Percentiles rank a stretch among this genome's conserved stretches.
Conservation (phyloP, 2,797 vertebrate species). For the Sylvia borin region DNA sequence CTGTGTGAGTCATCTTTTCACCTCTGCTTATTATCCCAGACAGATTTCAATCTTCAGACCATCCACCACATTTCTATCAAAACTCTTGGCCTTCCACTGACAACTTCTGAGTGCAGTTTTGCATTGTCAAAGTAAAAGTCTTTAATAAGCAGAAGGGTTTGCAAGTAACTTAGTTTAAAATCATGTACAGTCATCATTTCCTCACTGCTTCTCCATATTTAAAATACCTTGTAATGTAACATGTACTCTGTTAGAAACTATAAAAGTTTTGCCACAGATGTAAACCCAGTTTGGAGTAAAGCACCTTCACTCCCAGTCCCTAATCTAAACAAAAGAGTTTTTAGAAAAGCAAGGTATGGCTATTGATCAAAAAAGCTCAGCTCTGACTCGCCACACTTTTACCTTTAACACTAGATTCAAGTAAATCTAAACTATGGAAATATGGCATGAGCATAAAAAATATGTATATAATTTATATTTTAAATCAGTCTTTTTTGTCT, state of each 20-base stretch:
- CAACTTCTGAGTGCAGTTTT: not conserved
- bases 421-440: not conserved
- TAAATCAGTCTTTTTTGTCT: not conserved
- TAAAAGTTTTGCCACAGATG: not conserved
- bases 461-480: not conserved
- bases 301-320: not conserved
- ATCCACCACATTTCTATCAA: not conserved
- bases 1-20: not conserved
- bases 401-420: not conserved
- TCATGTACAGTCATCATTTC: not conserved
- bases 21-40: not conserved
- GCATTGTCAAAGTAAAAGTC: accelerated
- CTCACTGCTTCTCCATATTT: not conserved
- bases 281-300: not conserved
- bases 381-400: not conserved
- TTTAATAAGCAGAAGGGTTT: not conserved
- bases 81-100: not conserved
- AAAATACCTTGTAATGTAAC: not conserved
- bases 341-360: not conserved
- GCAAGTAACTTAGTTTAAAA: not conserved
- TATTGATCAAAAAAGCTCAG: not conserved
- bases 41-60: not conserved
- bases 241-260: not conserved
- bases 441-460: not conserved
- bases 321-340: not conserved